Conservation (phyloP, 2,797 vertebrate species). For the Spea hammondii region DNA sequence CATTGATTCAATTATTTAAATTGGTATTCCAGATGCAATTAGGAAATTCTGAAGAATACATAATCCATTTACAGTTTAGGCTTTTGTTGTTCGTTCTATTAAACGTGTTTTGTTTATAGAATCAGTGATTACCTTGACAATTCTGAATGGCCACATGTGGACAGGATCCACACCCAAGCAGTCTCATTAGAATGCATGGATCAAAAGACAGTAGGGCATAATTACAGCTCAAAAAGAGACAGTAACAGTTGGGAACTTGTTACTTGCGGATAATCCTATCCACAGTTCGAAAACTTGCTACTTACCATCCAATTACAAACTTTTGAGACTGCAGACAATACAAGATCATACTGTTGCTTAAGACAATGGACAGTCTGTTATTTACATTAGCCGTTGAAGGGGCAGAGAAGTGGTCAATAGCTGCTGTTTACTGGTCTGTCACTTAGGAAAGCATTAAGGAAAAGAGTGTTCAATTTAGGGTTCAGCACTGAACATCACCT, state of each 20-base stretch:
- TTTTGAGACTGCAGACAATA: slow-evolving; percentile 12
- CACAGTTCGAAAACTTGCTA: background rate
- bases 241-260: slow-evolving; percentile 37
- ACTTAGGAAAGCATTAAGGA: no score
- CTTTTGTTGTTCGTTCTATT: slow-evolving; percentile 28
- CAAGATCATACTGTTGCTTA: slow-evolving; percentile 3
- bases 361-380: slow-evolving; percentile 2
- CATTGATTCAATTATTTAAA: background rate
- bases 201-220: slow-evolving; percentile 34
- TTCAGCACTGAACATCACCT: no score
- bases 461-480: no score
- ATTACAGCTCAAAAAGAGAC: slow-evolving; percentile 29
- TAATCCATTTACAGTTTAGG: slow-evolving; percentile 22
- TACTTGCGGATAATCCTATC: background rate
- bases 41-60: slow-evolving; percentile 1
- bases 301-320: slow-evolving; percentile 14
- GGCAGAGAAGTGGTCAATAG: background rate
- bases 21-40: background rate
- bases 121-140: slow-evolving; percentile 26
- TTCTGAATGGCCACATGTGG: slow-evolving; percentile 19
- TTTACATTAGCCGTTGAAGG: background rate
- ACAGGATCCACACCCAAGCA: slow-evolving; percentile 37
- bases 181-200: slow-evolving; percentile 22
- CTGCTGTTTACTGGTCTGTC: no score
- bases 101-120: slow-evolving; percentile 28